Percentiles rank a stretch among this genome's conserved stretches.
phyloP scores from a whole-genome alignment of 2,888 invertebrate genomes.

The Harpalus rufipes region DNA sequence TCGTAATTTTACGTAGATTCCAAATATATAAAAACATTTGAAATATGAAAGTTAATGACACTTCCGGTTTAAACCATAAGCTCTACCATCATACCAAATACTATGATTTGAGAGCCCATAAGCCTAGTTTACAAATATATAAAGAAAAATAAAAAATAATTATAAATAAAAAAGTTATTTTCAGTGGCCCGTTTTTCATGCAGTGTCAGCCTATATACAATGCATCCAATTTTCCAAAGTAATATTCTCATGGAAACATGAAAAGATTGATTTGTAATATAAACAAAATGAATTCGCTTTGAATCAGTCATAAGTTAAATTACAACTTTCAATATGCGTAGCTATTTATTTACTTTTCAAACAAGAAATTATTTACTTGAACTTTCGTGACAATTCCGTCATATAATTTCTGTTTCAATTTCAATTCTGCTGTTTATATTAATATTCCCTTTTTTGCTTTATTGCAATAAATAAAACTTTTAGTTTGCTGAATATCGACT shows the following conservation, averaged over 20 bases:
- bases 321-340: conserved; percentile 18
- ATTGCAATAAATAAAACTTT: conserved; percentile 26
- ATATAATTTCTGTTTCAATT: neutral
- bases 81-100: too few species aligned
- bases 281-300: neutral
- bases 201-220: too few species aligned
- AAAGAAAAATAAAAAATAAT: too few species aligned
- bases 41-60: too few species aligned
- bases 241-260: neutral
- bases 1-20: too few species aligned
- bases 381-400: neutral
- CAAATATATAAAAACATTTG: too few species aligned
- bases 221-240: neutral
- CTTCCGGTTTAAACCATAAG: too few species aligned
- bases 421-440: conserved; percentile 21
- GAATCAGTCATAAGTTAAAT: conserved; percentile 29
- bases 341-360: neutral
- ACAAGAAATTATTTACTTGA: conserved; percentile 29
- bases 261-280: neutral
- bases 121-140: too few species aligned
- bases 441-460: conserved; percentile 21
- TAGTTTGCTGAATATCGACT: neutral
- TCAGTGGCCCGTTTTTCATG: too few species aligned
- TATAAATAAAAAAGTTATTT: too few species aligned
- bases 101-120: too few species aligned